A percentile compares a stretch with the other conserved stretches of the same genome.
Evolutionary conservation across 1,140 invertebrate genomes (phyloP).

Genomic region (Hormaphis cornu): DNA sequence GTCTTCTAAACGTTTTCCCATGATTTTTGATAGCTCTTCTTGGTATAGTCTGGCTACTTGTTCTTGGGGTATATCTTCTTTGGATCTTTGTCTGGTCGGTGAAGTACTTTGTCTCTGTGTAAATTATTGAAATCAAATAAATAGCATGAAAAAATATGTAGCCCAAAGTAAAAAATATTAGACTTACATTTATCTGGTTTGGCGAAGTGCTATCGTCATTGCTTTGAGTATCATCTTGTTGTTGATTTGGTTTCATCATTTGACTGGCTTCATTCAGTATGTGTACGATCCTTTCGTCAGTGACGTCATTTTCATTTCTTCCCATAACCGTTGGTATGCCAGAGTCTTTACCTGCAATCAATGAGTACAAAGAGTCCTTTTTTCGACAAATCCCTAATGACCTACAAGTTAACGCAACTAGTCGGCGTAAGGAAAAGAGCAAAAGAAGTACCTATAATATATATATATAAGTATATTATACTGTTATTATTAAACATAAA

Average conservation of each 20-base stretch:
- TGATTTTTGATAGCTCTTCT: slow-evolving; percentile 86
- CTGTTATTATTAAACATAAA: neutral
- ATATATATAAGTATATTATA: no score
- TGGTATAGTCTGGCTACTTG: slow-evolving; percentile 95
- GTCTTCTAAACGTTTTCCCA: slow-evolving; percentile 65
- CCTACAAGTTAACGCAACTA: neutral
- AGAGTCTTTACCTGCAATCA: slow-evolving; percentile 63
- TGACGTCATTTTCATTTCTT: slow-evolving; percentile 63
- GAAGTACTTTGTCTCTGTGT: slow-evolving; percentile 40
- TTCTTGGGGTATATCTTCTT: slow-evolving; percentile 91
- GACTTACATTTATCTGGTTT: slow-evolving; percentile 39
- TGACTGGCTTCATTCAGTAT: slow-evolving; percentile 85
- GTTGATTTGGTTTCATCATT: slow-evolving; percentile 48
- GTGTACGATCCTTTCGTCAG: slow-evolving; percentile 86
- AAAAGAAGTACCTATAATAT: no score
- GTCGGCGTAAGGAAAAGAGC: neutral
- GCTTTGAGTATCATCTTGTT: slow-evolving; percentile 52
- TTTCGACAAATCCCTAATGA: slow-evolving; percentile 22
- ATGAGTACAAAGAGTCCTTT: slow-evolving; percentile 33
- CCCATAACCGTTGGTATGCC: slow-evolving; percentile 58
- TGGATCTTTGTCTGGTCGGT: slow-evolving; percentile 56
- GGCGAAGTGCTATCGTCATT: slow-evolving; percentile 76
- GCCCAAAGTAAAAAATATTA: neutral
- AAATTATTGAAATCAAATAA: slow-evolving; percentile 10
- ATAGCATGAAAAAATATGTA: neutral